A percentile compares a stretch with the other conserved stretches of the same genome.
phyloP scores from a whole-genome alignment of 2,113 vertebrate species.

The Aepyceros melampus region DNA sequence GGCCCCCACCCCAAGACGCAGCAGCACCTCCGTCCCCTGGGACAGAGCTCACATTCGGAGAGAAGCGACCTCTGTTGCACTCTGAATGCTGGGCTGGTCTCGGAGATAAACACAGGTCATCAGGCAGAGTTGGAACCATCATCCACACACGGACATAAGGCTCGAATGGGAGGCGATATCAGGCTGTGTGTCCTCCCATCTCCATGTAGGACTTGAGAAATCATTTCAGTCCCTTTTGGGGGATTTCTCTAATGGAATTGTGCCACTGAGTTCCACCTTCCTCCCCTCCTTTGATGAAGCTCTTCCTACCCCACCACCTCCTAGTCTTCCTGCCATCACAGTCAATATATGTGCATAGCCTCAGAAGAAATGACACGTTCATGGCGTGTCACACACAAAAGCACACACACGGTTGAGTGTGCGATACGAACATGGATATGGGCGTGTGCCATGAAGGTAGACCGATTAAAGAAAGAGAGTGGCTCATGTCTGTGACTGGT shows the following conservation, averaged over 20 bases:
- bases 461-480: not conserved
- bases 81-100: not conserved
- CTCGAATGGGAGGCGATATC: not conserved
- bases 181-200: not conserved
- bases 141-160: not conserved
- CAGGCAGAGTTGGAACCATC: not conserved
- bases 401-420: not conserved
- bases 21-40: not conserved
- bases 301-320: not conserved
- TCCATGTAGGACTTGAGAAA: not conserved
- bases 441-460: not conserved
- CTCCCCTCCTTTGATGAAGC: not conserved
- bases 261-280: not conserved
- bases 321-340: not conserved
- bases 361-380: not conserved
- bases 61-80: not conserved
- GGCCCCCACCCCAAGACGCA: accelerated
- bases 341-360: not conserved
- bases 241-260: not conserved
- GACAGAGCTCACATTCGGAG: not conserved
- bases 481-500: not conserved
- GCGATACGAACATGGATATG: not conserved
- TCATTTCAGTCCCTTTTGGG: not conserved
- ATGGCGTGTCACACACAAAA: not conserved
- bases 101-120: not conserved